Conservation (phyloP, 1,140 invertebrate genomes). For the Drosophila parabipectinata region DNA sequence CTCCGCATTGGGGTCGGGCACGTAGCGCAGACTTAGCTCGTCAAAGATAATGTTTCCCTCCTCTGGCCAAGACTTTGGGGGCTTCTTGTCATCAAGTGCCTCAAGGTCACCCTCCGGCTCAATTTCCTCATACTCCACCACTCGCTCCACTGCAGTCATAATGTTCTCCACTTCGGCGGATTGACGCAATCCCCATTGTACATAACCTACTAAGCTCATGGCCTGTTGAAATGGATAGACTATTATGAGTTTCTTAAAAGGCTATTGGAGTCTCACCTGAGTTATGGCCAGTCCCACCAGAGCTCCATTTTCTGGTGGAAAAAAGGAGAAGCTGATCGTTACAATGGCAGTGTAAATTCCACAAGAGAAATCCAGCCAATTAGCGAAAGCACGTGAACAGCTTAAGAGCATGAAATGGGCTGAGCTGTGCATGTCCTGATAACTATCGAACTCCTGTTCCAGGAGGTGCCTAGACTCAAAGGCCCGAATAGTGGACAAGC, state of each 20-base stretch:
- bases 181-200: constrained; percentile 94
- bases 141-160: constrained; percentile 92
- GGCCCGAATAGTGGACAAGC: constrained; percentile 94
- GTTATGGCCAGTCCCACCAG: constrained; percentile 92
- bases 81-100: constrained; percentile 87
- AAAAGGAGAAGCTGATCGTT: constrained; percentile 89
- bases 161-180: constrained; percentile 92
- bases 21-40: constrained; percentile 88
- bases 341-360: constrained; percentile 88
- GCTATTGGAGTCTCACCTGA: constrained; percentile 82
- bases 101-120: constrained; percentile 88
- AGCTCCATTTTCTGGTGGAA: constrained; percentile 87
- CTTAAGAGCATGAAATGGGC: constrained; percentile 88
- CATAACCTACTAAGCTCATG: constrained; percentile 92
- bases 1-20: constrained; percentile 86
- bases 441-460: constrained; percentile 91
- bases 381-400: constrained; percentile 89
- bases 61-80: constrained; percentile 89
- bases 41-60: constrained; percentile 88
- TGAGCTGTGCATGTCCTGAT: constrained; percentile 90
- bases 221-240: constrained; percentile 76
- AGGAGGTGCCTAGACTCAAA: constrained; percentile 91
- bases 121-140: constrained; percentile 90
- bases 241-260: background rate
- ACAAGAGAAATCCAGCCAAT: constrained; percentile 91